phyloP scores from a whole-genome alignment of 2,113 vertebrate genomes.

The Oriolus oriolus region DNA sequence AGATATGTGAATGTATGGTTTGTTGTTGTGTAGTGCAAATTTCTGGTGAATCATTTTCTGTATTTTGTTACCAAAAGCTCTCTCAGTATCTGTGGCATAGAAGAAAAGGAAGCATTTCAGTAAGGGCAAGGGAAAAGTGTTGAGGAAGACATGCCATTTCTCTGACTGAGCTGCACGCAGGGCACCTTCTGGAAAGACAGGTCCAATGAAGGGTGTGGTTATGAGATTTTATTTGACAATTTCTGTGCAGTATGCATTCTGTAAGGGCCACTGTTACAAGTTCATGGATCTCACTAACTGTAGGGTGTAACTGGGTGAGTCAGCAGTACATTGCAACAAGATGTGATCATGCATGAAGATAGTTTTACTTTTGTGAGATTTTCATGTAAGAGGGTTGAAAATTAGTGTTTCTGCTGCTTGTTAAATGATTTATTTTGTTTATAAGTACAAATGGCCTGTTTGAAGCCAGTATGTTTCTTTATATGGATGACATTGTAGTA shows the following conservation, averaged over 20 bases:
- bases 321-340: conserved; percentile 7
- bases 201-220: neutral
- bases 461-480: neutral
- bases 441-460: neutral
- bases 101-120: neutral
- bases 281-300: neutral
- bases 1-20: neutral
- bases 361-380: neutral
- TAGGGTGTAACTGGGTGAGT: conserved; percentile 54
- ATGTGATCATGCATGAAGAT: neutral
- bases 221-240: neutral
- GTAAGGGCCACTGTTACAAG: neutral
- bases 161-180: neutral
- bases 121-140: neutral
- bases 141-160: neutral
- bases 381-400: neutral
- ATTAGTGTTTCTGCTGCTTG: neutral
- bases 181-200: neutral
- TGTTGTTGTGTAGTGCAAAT: neutral
- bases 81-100: neutral
- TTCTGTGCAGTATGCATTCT: neutral
- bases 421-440: neutral
- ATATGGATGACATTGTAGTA: neutral
- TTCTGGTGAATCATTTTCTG: neutral
- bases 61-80: neutral